Evolutionary conservation across 2,113 vertebrate species (phyloP), one percentile per base, ranked within the genome.

Genomic region (Phrynosoma platyrhinos): DNA sequence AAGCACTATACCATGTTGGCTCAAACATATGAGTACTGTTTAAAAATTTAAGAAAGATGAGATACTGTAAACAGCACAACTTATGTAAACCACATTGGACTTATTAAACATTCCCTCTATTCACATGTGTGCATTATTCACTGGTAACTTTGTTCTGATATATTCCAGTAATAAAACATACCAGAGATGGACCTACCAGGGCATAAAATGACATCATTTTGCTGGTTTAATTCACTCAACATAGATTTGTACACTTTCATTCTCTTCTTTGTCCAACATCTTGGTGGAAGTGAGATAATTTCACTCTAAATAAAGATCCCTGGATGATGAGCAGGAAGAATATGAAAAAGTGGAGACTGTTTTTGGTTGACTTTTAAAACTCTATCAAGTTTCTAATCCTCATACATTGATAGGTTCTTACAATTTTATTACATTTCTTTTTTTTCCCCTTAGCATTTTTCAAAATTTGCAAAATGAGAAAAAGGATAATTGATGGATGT

Each of bases 121-220:
- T 91, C 83, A 78, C 83, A 74, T 9, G 25, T 52, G n/a, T 47
- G 64, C 47, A 68, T 86, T 86, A 86, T n/a, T 32, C 62, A 79
- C 53, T 81, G 74, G 0, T 27, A 91, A 1, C 47, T 92, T 87
- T 85, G 72, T 93, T 36, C 66, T 23, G 68, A 30, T 75, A 79
- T 40, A 36, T 7, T 40, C 84, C 92, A 90, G 83, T 90, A 90
- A 80, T 66, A 76, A 66, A 36, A n/a, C 40, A 30, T 79, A 72
- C 20, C 82, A 80, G 68, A 83, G 74, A 91, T 27, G n/a, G n/a
- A 69, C 30, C 76, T 87, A 84, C 18, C 36, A 91, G 76, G 84
- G 55, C 82, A 55, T 86, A 88, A 92, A 93, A 90, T 91, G 87
- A 72, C 9, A 53, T 88, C 69, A 88, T 66, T 91, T 86, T 90